These are phyloP conservation scores for Argyrosomus regius DNA, from an alignment of 2,797 vertebrate genomes.

Conservation along the genomic window DNA sequence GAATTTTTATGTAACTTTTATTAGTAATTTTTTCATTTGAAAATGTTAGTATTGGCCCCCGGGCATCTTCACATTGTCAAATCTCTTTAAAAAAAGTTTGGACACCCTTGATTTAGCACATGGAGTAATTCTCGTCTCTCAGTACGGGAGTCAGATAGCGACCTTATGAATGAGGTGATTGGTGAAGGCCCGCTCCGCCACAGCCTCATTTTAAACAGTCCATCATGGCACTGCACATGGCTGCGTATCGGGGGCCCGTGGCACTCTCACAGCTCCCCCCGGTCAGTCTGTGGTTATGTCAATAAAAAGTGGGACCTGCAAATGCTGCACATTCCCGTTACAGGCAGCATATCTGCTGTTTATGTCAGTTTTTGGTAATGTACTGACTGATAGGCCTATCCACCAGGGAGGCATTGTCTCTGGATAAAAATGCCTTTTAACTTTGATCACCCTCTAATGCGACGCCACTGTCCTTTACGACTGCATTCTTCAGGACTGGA, in stretches of 20 bases:
- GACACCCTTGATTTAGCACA: constrained; percentile 42
- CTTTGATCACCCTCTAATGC: constrained; percentile 60
- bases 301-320: constrained; percentile 58
- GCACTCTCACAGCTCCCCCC: constrained; percentile 28
- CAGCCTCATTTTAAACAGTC: constrained; percentile 65
- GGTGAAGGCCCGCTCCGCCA: constrained; percentile 62
- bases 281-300: constrained; percentile 76
- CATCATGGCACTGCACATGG: constrained; percentile 58
- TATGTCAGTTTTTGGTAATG: constrained; percentile 61
- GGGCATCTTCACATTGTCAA: too few species aligned
- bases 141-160: constrained; percentile 68
- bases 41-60: too few species aligned
- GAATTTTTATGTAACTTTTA: too few species aligned
- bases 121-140: constrained; percentile 71
- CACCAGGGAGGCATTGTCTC: constrained; percentile 47
- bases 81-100: too few species aligned
- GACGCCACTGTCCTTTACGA: constrained; percentile 57
- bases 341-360: constrained; percentile 53
- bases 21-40: too few species aligned
- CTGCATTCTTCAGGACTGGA: constrained; percentile 53
- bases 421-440: constrained; percentile 48
- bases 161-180: constrained; percentile 82
- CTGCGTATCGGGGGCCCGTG: constrained; percentile 5
- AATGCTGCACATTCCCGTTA: constrained; percentile 45
- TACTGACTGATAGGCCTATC: constrained; percentile 48